Evolutionary conservation across 2,797 vertebrate genomes (phyloP).

Genomic region (Syndactyla subalaris): DNA sequence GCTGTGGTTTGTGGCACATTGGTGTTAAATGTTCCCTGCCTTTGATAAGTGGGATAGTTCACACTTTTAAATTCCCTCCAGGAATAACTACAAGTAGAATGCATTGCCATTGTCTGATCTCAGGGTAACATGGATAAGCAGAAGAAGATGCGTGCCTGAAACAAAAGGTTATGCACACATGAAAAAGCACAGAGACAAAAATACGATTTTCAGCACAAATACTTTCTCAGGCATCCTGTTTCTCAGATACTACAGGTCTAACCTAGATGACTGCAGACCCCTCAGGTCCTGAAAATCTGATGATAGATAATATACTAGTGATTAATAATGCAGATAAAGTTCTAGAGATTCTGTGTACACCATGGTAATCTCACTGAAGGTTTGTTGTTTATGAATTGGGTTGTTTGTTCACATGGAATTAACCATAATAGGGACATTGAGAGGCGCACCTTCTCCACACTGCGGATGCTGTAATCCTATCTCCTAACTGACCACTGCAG

Average conservation of each 20-base stretch:
- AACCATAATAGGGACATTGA: conserved; percentile 51
- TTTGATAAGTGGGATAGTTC: conserved; percentile 33
- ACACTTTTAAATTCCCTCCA: neutral
- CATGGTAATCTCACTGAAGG: neutral
- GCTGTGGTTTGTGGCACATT: neutral
- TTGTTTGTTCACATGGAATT: conserved; percentile 19
- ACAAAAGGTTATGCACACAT: neutral
- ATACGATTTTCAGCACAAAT: neutral
- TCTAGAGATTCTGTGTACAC: neutral
- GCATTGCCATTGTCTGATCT: neutral
- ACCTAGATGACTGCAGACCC: neutral
- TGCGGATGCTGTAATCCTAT: conserved; percentile 49
- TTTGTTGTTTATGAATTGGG: neutral
- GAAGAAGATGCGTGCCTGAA: neutral
- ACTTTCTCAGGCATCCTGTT: neutral
- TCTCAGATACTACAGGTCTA: neutral
- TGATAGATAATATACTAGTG: neutral
- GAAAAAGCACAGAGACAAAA: neutral
- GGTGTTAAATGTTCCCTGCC: conserved; percentile 15
- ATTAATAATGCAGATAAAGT: neutral
- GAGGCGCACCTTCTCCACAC: conserved; percentile 34
- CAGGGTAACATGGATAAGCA: neutral
- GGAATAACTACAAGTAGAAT: conserved; percentile 39
- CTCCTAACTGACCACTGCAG: conserved; percentile 44
- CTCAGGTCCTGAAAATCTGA: neutral